Base-by-base conservation (phyloP, 1,140 invertebrate genomes). In the Pachyrhynchus sulphureomaculatus region DNA sequence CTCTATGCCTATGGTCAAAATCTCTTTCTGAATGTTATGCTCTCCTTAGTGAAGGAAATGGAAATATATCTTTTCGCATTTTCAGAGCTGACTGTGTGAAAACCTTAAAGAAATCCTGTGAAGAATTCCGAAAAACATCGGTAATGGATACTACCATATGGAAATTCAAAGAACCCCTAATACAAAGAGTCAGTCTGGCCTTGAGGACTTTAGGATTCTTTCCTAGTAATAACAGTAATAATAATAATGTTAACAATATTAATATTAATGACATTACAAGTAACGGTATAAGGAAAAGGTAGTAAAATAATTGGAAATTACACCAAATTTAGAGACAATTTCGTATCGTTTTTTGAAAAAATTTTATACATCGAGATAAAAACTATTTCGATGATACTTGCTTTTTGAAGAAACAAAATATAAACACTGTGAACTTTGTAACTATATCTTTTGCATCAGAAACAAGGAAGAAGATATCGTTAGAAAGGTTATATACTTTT, bases 61-160 rank as follows among this genome's bases (percentile, higher is more conserved):
- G n/a, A n/a, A 42, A 18, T 18, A 17, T 44, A 44, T 44, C 1
- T 37, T 37, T 37, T 13, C 6, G 1, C 8, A n/a, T 29, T 61
- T 61, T 45, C 39, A 62, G 94, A 23, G 90, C 90, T 9, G 91
- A 95, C 71, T 97, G 95, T 77, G 92, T 95, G 9, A 91, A 88
- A 56, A 92, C 91, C 10, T 76, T 95, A 63, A 92, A 91, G 77
- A 94, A 95, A 76, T 68, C 83, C 23, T 96, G 93, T 78, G 83
- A 86, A 13, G 88, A 93, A 68, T 94, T 88, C 73, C 82, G 90
- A 18, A 86, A 90, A 69, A 87, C 91, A 64, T 91, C 90, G 18
- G 83, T 93, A 13, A 82, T 90, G 69, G 93, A 96, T 72, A 89
- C 88, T 1, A 90, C 88, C 23, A 90, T 96, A 52, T 95, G 92